These are phyloP conservation scores for Amiota minor DNA, from an alignment of 2,888 invertebrate species.

Conservation along the genomic window DNA sequence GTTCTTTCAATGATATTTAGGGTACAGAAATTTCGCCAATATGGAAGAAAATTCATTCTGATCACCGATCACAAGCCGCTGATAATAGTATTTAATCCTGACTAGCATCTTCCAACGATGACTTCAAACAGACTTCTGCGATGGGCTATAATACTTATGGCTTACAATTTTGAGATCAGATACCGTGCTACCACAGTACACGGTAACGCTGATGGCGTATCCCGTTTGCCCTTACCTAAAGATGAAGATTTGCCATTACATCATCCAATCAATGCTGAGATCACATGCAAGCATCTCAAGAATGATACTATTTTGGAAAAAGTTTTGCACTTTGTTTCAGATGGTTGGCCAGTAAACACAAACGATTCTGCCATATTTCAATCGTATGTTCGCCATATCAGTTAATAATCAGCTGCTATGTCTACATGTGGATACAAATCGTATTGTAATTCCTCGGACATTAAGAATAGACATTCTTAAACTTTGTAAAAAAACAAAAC, in stretches of 20 bases:
- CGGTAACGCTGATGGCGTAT: conserved; percentile 22
- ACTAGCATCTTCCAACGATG: conserved; percentile 32
- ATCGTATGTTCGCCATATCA: too few relatives aligned
- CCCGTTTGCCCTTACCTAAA: conserved; percentile 17
- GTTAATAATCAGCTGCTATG: too few relatives aligned
- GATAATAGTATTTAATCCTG: too few relatives aligned
- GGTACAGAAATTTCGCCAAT: too few relatives aligned
- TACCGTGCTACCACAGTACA: conserved; percentile 20
- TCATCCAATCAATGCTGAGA: background rate
- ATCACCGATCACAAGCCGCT: conserved; percentile 28
- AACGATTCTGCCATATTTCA: conserved; percentile 20
- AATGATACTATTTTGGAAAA: background rate
- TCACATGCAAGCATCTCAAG: background rate
- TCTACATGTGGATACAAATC: too few relatives aligned
- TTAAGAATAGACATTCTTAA: too few relatives aligned
- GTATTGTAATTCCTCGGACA: too few relatives aligned
- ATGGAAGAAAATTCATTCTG: too few relatives aligned
- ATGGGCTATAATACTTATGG: conserved; percentile 30
- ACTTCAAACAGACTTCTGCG: conserved; percentile 27
- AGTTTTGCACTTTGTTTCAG: conserved; percentile 29
- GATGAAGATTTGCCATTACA: conserved; percentile 29
- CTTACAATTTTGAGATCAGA: conserved; percentile 29
- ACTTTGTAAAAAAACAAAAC: too few relatives aligned
- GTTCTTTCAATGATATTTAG: conserved; percentile 18
- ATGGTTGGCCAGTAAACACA: conserved; percentile 17